Percentiles rank a stretch among this genome's conserved stretches.
These are phyloP conservation scores for Eptesicus fuscus DNA, from an alignment of 2,113 vertebrate species.

Conservation along the genomic window DNA sequence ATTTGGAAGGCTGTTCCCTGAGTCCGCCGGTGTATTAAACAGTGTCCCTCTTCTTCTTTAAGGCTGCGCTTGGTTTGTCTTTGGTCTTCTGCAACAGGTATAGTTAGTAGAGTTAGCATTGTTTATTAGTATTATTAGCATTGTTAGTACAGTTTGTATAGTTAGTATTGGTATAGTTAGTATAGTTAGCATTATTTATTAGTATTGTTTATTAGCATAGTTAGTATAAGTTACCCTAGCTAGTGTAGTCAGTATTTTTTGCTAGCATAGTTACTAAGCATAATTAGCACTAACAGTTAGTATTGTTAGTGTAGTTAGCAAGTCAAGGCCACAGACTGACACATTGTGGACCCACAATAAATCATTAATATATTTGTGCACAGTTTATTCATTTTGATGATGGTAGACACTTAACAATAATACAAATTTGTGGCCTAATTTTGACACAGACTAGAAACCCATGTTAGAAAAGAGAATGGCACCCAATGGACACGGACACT, in stretches of 20 bases:
- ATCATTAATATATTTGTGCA: neutral
- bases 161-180: neutral
- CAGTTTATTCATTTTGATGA: neutral
- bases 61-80: too few species aligned
- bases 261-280: neutral
- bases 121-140: neutral
- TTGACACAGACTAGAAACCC: neutral
- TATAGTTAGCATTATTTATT: neutral
- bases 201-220: neutral
- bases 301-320: neutral
- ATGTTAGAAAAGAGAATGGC: neutral
- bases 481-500: too few species aligned
- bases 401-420: neutral
- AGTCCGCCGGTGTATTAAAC: too few species aligned
- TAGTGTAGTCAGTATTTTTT: neutral
- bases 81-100: too few species aligned
- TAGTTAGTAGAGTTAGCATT: neutral
- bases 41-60: too few species aligned
- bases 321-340: neutral
- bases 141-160: neutral
- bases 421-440: neutral
- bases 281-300: neutral
- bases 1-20: too few species aligned
- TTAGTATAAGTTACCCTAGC: neutral
- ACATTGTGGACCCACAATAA: neutral